phyloP scores from a whole-genome alignment of 30 jellyfish, hydroid and myxozoan species.

The Aurelia sp. region DNA sequence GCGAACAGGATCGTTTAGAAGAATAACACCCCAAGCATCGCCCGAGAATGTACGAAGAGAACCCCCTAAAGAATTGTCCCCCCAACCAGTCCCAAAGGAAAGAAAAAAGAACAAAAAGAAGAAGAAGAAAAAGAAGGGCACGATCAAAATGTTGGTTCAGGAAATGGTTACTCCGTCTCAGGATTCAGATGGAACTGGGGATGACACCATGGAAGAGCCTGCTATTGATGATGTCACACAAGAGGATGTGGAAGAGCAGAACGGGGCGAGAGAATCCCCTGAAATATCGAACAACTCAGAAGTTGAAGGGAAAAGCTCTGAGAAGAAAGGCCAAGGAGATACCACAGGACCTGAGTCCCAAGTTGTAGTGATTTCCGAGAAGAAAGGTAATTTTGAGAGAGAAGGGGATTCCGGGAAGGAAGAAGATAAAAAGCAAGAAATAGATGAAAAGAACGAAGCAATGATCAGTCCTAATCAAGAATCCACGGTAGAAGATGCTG shows the following conservation, averaged over 20 bases:
- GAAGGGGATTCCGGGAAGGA: slow-evolving; percentile 17
- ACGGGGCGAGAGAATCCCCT: background rate
- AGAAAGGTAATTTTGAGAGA: slow-evolving; percentile 32
- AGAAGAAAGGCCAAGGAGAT: background rate
- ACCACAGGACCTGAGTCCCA: background rate
- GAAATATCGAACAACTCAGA: no score
- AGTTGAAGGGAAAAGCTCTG: background rate
- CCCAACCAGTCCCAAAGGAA: slow-evolving; percentile 87
- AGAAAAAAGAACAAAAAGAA: slow-evolving; percentile 89
- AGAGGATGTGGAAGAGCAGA: background rate
- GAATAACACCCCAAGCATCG: background rate
- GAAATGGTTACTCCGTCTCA: slow-evolving; percentile 20
- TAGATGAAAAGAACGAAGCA: background rate
- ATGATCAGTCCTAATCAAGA: background rate
- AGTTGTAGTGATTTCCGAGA: background rate
- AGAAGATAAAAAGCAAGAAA: slow-evolving; percentile 26
- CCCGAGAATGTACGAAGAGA: background rate
- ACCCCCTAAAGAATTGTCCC: slow-evolving; percentile 8
- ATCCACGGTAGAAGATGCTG: slow-evolving; percentile 12
- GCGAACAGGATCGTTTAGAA: slow-evolving; percentile 30
- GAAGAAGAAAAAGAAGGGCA: slow-evolving; percentile 66
- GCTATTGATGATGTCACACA: background rate
- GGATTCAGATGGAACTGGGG: slow-evolving; percentile 41
- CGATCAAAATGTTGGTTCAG: slow-evolving; percentile 44
- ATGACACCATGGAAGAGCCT: slow-evolving; percentile 8